Evolutionary conservation across 2,888 invertebrate species (phyloP).

Genomic region (Drymonia ruficornis): DNA sequence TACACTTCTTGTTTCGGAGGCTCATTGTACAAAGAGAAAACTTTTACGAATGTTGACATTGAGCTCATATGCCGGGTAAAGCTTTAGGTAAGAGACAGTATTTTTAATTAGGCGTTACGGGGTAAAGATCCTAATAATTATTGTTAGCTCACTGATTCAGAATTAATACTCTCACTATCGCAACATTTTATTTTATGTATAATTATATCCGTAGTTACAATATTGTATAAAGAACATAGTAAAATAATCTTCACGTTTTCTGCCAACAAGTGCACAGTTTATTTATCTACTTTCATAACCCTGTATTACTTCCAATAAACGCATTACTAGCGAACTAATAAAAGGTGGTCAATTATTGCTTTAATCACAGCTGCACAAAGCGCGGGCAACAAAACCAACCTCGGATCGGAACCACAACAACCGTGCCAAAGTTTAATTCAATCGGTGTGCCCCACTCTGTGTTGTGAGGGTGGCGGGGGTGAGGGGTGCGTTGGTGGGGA

Average conservation of each 20-base stretch:
- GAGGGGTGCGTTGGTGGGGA: conserved; percentile 30
- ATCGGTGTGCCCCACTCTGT: conserved; percentile 72
- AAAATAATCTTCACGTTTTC: neutral
- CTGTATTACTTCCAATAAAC: conserved; percentile 32
- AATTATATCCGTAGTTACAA: neutral
- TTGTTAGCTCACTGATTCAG: neutral
- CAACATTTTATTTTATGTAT: no score
- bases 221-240: neutral
- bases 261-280: neutral
- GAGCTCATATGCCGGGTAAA: conserved; percentile 50
- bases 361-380: conserved; percentile 79
- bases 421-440: conserved; percentile 83
- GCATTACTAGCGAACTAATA: conserved; percentile 66
- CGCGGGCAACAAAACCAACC: conserved; percentile 77
- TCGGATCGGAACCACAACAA: conserved; percentile 79
- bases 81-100: conserved; percentile 20
- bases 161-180: neutral
- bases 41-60: conserved; percentile 75
- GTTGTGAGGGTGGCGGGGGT: conserved; percentile 28
- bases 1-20: conserved; percentile 69
- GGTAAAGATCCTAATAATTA: neutral
- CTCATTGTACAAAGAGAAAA: conserved; percentile 64
- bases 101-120: conserved; percentile 6
- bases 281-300: neutral
- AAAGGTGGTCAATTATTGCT: conserved; percentile 76